phyloP scores from a whole-genome alignment of 2,113 vertebrate genomes.

The Cettia cetti region DNA sequence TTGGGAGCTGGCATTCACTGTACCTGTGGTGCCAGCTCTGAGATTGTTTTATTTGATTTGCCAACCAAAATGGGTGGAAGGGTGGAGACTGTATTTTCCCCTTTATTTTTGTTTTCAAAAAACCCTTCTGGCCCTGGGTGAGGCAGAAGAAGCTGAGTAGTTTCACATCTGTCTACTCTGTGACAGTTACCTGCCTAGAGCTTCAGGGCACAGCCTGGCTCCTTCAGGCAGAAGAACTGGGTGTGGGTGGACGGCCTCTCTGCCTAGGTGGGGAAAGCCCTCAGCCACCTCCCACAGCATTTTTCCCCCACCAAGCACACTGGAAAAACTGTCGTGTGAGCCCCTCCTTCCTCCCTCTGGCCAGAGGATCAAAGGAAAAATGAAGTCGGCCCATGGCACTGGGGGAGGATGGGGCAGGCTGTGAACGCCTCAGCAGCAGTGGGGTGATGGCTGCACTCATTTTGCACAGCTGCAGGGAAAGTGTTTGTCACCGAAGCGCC shows the following conservation, averaged over 20 bases:
- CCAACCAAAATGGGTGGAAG: slow-evolving; percentile 27
- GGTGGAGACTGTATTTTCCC: slow-evolving; percentile 45
- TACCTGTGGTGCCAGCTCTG: not conserved
- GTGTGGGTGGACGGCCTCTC: accelerated
- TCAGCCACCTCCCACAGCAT: not conserved
- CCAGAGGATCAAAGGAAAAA: accelerated
- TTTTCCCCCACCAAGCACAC: not conserved
- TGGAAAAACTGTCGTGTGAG: not conserved
- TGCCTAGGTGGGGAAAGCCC: not conserved
- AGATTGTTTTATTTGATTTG: slow-evolving; percentile 54
- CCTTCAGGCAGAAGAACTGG: not conserved
- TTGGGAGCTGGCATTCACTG: slow-evolving; percentile 32
- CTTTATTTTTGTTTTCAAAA: slow-evolving; percentile 56
- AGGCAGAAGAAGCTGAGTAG: slow-evolving; percentile 9
- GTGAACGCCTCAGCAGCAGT: not conserved
- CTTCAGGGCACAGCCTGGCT: not conserved
- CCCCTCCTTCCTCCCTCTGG: not conserved
- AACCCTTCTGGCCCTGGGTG: slow-evolving; percentile 59
- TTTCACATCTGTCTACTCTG: not conserved
- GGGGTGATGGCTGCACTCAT: accelerated
- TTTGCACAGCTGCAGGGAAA: not conserved
- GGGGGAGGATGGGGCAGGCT: not conserved
- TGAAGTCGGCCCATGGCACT: accelerated
- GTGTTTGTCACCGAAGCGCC: not conserved
- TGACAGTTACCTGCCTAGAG: slow-evolving; percentile 50